Percentiles rank a stretch among this genome's conserved stretches.
Conservation (phyloP, 53 echinoderm and acorn worm species). For the Patiria pectinifera region DNA sequence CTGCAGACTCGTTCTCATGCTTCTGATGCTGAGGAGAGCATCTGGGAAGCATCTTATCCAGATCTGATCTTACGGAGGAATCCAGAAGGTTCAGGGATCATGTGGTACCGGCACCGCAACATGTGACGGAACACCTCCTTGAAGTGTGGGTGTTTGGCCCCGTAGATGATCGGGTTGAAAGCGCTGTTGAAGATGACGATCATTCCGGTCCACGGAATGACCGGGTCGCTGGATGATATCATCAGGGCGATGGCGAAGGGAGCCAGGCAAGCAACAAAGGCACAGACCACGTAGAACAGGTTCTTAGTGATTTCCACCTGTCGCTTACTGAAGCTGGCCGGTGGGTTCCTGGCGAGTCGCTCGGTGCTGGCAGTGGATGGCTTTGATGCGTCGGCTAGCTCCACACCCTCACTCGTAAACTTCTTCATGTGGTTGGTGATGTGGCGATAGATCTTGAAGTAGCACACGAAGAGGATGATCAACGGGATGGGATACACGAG, state of each 20-base stretch:
- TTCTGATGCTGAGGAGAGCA: too few species aligned
- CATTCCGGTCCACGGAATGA: slow-evolving; percentile 61
- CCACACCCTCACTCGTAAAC: not conserved
- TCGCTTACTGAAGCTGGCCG: slow-evolving; percentile 28
- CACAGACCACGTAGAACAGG: slow-evolving; percentile 67
- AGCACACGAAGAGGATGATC: slow-evolving; percentile 59
- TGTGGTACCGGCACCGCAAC: slow-evolving; percentile 57
- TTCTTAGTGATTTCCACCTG: slow-evolving; percentile 70
- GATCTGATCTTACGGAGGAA: slow-evolving; percentile 18
- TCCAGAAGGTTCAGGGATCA: slow-evolving; percentile 50
- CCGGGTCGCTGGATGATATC: slow-evolving; percentile 63
- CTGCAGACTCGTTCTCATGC: too few species aligned
- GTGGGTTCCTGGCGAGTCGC: slow-evolving; percentile 8
- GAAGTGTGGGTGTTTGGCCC: slow-evolving; percentile 59
- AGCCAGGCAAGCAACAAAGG: slow-evolving; percentile 61
- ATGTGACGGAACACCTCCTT: slow-evolving; percentile 60
- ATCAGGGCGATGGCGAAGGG: slow-evolving; percentile 59
- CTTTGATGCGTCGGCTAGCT: slow-evolving; percentile 4
- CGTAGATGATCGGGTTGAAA: slow-evolving; percentile 58
- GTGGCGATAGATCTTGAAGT: slow-evolving; percentile 68
- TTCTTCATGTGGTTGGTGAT: slow-evolving; percentile 61
- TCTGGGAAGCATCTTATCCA: not conserved
- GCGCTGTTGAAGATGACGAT: slow-evolving; percentile 51
- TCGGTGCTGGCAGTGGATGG: not conserved
- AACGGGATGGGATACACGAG: slow-evolving; percentile 58